Base-by-base conservation (phyloP, 2,113 vertebrate species). In the Anoplopoma fimbria region DNA sequence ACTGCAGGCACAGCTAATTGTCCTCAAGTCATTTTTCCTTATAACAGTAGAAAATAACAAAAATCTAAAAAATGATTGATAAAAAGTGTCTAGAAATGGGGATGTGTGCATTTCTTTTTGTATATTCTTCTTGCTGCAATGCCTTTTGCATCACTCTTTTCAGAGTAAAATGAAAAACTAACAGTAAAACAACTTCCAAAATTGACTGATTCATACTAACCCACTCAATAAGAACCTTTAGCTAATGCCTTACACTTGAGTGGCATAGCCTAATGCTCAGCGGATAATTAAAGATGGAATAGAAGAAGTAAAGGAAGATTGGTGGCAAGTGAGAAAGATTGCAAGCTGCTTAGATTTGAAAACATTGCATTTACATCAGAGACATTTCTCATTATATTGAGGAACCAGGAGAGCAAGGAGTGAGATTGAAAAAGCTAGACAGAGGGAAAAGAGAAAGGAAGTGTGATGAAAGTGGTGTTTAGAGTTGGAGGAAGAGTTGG, bases 341-440 rank as follows among this genome's bases (percentile, higher is more conserved):
- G 10, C 23, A 8, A 62, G 36, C 34, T 74, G 45, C 62, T 65
- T n/a, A 1, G 4, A 79, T 68, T 75, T 74, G 60, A 55, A 42
- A 40, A 45, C 61, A 69, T 53, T 68, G 65, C 51, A 47, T 79
- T 82, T 73, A 57, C 55, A 79, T 73, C 67, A 51, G 34, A 79
- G 31, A 67, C 23, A 9, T 82, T 80, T 83, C 23, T 61, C 38
- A 2, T 64, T 63, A 69, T 62, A 33, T 9, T 40, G 29, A 62
- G 45, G 71, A 42, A 70, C 31, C 36, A 58, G 60, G 14, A 62
- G 31, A 75, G 42, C 25, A 38, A 62, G 60, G 70, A 38, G 57
- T 12, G 27, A 71, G 51, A 58, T 65, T 77, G 49, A 51, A 60
- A 79, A 85, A 27, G 65, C 1, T 55, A 19, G 6, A 36, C 19